Conservation (phyloP, 2,888 invertebrate genomes). For the Zaprionus bogoriensis region DNA sequence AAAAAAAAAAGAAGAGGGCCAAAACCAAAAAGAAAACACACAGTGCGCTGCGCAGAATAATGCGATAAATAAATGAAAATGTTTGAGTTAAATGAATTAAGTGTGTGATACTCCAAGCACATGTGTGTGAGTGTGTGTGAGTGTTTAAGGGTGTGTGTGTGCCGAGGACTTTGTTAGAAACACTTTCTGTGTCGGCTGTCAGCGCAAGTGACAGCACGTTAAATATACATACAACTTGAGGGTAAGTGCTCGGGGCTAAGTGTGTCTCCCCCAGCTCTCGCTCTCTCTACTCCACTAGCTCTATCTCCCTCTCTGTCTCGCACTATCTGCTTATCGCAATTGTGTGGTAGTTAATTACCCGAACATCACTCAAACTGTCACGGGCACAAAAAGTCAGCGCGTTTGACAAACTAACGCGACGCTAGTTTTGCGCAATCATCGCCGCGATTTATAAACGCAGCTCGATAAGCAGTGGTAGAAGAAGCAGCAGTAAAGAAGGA, state of each 20-base stretch:
- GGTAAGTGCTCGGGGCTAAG: constrained; percentile 38
- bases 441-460: constrained; percentile 23
- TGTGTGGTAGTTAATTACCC: constrained; percentile 67
- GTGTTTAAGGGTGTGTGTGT: constrained; percentile 8
- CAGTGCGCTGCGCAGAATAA: constrained; percentile 46
- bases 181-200: constrained; percentile 73
- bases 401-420: constrained; percentile 3
- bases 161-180: constrained; percentile 65
- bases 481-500: no score
- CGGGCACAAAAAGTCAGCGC: constrained; percentile 45
- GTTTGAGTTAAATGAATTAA: constrained; percentile 78
- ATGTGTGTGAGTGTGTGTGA: constrained; percentile 4
- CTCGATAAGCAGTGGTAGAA: neutral
- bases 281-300: neutral
- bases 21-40: constrained; percentile 16
- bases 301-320: neutral
- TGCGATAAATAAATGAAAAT: constrained; percentile 79
- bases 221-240: constrained; percentile 44
- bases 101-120: constrained; percentile 60
- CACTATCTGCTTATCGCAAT: constrained; percentile 22
- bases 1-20: constrained; percentile 33
- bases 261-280: constrained; percentile 19
- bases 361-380: constrained; percentile 73
- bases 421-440: constrained; percentile 25
- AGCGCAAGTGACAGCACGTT: constrained; percentile 62